Conservation (phyloP, 2,113 vertebrate species). For the Pseudolaguvia tuberculata region DNA sequence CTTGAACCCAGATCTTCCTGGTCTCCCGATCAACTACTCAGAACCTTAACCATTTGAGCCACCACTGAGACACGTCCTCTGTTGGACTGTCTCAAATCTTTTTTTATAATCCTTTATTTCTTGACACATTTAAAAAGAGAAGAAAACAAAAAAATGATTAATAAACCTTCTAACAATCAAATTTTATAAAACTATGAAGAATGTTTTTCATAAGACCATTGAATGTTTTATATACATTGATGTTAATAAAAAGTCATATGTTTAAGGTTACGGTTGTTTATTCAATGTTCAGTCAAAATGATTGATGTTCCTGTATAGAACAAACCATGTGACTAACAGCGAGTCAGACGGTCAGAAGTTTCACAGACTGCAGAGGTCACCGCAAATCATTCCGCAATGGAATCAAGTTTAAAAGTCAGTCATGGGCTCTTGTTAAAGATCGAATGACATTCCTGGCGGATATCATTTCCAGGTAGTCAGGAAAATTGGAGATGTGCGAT, state of each 20-base stretch:
- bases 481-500: background rate
- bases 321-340: background rate
- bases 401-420: constrained; percentile 20
- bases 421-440: background rate
- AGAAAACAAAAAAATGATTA: too few relatives aligned
- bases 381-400: constrained; percentile 8
- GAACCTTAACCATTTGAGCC: too few relatives aligned
- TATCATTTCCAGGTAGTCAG: background rate
- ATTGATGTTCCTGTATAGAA: background rate
- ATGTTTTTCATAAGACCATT: too few relatives aligned
- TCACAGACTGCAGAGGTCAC: background rate
- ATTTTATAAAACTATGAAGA: too few relatives aligned
- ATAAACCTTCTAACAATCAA: too few relatives aligned
- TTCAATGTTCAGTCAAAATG: background rate
- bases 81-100: too few relatives aligned
- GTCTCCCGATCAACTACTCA: too few relatives aligned
- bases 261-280: background rate
- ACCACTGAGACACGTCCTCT: too few relatives aligned
- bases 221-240: too few relatives aligned
- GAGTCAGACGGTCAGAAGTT: background rate
- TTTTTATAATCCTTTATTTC: too few relatives aligned
- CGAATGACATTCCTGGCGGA: background rate
- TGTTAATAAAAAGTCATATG: background rate
- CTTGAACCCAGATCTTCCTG: too few relatives aligned
- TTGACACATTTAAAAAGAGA: background rate